Base-by-base conservation (phyloP, 2,113 vertebrate genomes). In the Chaenocephalus aceratus region DNA sequence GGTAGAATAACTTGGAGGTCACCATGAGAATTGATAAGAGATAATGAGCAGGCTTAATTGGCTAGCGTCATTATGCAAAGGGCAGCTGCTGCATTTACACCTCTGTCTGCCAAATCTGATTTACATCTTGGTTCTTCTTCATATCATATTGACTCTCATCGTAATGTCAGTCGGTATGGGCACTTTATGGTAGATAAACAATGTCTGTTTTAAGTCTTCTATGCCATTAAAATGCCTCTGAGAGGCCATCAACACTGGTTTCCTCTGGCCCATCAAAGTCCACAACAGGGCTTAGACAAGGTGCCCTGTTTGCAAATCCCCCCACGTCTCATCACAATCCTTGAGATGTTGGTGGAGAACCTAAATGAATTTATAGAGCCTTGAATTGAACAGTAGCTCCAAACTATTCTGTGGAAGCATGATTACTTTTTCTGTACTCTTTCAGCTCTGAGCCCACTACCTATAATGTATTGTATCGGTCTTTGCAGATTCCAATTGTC, bases 401-500 rank as follows among this genome's bases (percentile, higher is more conserved):
- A 67, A 83, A 89, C 91, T 90, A 86, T 86, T 91, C 72, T 75
- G 83, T 61, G 85, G 79, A 83, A 77, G 87, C 88, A 72, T 91
- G 89, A 94, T 95, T 94, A 93, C 91, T 93, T 95, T 92, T 92
- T 91, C 79, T 81, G 77, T 89, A 80, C 84, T 90, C 88, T 83
- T 89, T 86, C 76, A 90, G 90, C 89, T 73, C 85, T 77, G 75
- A 90, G 84, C 92, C 81, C 82, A 46, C 87, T 74, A 92, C 92
- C 91, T 91, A 81, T 91, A 90, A 94, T 87, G 92, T 75, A 94
- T 90, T 80, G 89, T 88, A 86, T 94, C 88, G 85, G 90, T 91
- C 90, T 91, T 92, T 88, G 90, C 89, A 85, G 90, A 94, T 94
- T 94, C 88, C 92, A 94, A 95, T 94, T 94, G 93, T 92, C 91